These are phyloP conservation scores for Champsocephalus esox DNA, from an alignment of 2,797 vertebrate species.

Conservation along the genomic window DNA sequence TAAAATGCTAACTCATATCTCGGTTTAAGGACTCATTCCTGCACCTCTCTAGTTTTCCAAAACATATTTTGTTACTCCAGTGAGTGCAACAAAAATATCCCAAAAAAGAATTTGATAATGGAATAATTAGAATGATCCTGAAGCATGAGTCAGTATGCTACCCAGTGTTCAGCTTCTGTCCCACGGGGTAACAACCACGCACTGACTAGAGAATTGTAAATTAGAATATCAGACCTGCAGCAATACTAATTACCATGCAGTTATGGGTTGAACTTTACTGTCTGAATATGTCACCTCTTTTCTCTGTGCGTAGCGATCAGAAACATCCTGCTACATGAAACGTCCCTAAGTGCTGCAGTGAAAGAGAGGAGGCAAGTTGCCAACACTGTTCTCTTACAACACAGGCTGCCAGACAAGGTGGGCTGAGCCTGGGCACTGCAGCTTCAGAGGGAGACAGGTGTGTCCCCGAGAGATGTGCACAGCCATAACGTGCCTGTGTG, in stretches of 20 bases:
- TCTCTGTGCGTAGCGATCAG: background rate
- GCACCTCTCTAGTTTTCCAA: no score
- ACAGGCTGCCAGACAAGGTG: conserved; percentile 36
- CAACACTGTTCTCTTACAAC: conserved; percentile 35
- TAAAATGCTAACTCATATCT: no score
- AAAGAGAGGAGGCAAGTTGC: conserved; percentile 31
- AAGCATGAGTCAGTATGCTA: background rate
- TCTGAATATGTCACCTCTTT: background rate
- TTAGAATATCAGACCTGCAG: background rate
- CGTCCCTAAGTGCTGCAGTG: conserved; percentile 26
- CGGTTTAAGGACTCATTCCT: no score
- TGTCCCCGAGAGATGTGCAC: conserved; percentile 47
- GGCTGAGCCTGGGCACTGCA: conserved; percentile 27
- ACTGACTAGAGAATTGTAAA: background rate
- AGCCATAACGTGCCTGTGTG: conserved; percentile 19
- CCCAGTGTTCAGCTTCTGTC: background rate
- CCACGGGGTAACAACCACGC: background rate
- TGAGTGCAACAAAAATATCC: no score
- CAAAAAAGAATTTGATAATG: no score
- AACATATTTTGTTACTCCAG: no score
- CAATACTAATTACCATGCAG: no score
- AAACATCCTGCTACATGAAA: background rate
- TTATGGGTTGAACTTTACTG: background rate
- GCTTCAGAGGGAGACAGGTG: conserved; percentile 53
- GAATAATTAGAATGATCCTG: background rate